Base-by-base conservation (phyloP, 2,888 invertebrate genomes). In the Octonoba sinensis region DNA sequence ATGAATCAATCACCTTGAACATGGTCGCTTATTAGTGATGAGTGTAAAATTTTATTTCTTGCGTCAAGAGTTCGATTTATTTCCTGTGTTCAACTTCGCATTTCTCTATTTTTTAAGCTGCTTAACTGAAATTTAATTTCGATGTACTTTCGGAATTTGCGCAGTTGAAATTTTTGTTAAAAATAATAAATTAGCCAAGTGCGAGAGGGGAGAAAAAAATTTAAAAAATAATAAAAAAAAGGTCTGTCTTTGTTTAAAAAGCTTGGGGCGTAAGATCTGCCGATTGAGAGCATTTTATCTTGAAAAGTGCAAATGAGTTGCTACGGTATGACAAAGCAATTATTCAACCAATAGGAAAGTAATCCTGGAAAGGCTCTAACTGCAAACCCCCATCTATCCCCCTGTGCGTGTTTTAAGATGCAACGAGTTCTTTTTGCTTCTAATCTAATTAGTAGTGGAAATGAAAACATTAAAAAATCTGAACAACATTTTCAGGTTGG, bases 371-470 rank as follows among this genome's bases (percentile, higher is more conserved):
- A 51, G 51, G 65, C 74, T 59, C 36, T 27, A 13, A 66, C 18
- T 49, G 22, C 66, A 24, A 24, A 44, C 46, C 64, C 20, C 24
- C 20, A 36, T 36, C 36, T 36, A 36, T 36, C 13, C n/a, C 18
- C 74, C 64, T 64, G 47, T 27, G 20, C 57, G 56, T 57, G 54
- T 66, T 66, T 70, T 69, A 57, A 73, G 74, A 69, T 56, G 69
- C 65, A 36, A 18, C 24, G 51, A 71, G 66, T 75, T 82, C 74
- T 60, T 62, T 70, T 62, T 60, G 54, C 60, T 60, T 69, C 64
- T 82, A 76, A 82, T 82, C 82, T 82, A 82, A 82, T 82, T 82
- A 82, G 82, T 65, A 64, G 67, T 64, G 47, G 54, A 62, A 74
- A 73, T 56, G 76, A 71, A 70, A 78, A 70, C 44, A 49, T 62